Base-by-base conservation (phyloP, 2,888 invertebrate genomes). In the Hirtodrosophila confusa region DNA sequence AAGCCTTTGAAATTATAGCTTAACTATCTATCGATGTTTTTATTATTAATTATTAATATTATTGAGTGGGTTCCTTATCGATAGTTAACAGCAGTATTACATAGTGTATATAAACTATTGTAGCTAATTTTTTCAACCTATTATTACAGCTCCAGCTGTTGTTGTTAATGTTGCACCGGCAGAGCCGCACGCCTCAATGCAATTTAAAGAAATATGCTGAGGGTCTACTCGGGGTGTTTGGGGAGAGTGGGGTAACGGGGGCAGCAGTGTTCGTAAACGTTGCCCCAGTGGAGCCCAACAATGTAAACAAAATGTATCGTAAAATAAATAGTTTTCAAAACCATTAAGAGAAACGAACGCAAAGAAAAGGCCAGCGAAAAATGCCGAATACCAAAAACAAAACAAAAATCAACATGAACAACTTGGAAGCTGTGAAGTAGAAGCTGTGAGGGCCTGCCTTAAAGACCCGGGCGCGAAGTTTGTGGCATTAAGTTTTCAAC, bases 301-400 rank as follows among this genome's bases (percentile, higher is more conserved):
- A 73, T 80, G 85, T 84, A 85, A 85, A 85, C 85, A 85, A 74
- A 80, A 84, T 84, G 82, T 80, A 84, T 84, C 85, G 79, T 85
- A 85, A 82, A 80, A 78, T 84, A 80, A 80, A 80, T 80, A 80
- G 80, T 84, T 80, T 80, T 84, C 45, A 66, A 84, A 85, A 71
- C 69, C 82, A 74, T 82, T 79, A 73, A 75, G 62, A 60, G 56
- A 35, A 40, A 53, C 58, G 50, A 31, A 49, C 17, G 17, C 17
- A 17, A 17, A 17, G 17, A 17, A 57, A 49, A 37, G 53, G 51
- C 67, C 67, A 67, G 63, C 63, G 41, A 53, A 54, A 56, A 47
- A 44, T 17, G 17, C 17, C 17, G 17, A 53, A 55, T 41, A 39
- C 51, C 48, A 64, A 50, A 44, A 40, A 40, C 29, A 8, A 29